Evolutionary conservation across 1,140 invertebrate genomes (phyloP), one percentile per base, ranked within the genome.

Genomic region (Ditylenchus dipsaci): DNA sequence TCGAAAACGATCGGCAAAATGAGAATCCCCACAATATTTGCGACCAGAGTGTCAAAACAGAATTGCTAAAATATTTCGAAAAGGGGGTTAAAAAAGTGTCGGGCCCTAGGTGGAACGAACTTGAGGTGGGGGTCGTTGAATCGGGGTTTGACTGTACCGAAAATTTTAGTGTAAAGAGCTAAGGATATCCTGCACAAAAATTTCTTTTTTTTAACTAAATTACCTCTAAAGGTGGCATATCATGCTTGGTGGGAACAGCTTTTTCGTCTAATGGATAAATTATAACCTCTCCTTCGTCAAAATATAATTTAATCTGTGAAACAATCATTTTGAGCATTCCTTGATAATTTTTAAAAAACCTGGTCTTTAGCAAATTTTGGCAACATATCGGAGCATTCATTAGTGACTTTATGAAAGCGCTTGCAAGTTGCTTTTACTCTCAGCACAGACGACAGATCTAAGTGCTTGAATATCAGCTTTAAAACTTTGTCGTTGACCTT

Each of bases 221-320:
- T 38, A 38, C 33, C 11, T 38, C 33, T 11, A 38, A 38, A 38
- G 68, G 23, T 15, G 68, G 68, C 69, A 71, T 71, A n/a, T 72
- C 19, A 45, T 68, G 33, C 21, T 71, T 19, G 1, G 33, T 33
- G 1, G 69, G 69, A 30, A 71, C 29, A n/a, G 19, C 67, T 26
- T 57, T n/a, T 30, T 73, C 69, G 19, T 73, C 69, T 11, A 71
- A 15, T 30, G 69, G 69, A 61, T 33, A 38, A 21, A 73, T 65
- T 3, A 71, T 71, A 8, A 71, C 53, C 74, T 71, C 69, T 1
- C 69, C 69, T 66, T 71, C 69, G 19, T 71, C 69, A 45, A 71
- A 71, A 29, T 71, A 67, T 11, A 71, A 42, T 47, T 74, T 75
- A 30, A 71, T 74, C 69, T 71, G 68, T 33, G 75, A 38, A 29